Base-by-base conservation (phyloP, 2,888 invertebrate genomes). In the Scaptomyza flava region DNA sequence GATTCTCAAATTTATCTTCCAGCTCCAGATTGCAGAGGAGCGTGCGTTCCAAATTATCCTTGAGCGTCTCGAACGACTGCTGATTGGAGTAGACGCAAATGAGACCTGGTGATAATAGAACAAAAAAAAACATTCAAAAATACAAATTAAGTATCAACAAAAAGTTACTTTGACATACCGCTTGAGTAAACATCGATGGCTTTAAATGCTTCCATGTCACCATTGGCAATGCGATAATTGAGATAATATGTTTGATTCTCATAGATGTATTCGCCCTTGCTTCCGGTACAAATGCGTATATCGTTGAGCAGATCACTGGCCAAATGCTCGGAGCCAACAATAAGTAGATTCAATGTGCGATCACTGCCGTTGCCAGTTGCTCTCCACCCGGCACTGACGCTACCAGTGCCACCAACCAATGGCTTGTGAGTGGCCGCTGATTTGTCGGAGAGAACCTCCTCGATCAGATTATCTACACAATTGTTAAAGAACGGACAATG, bases 71-170 rank as follows among this genome's bases (percentile, higher is more conserved):
- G 89, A 98, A 96, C 0, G 98, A 96, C 87, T 97, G 96, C 81
- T 96, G 96, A 88, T 98, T 97, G 87, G 97, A 96, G 92, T 96
- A 99, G 23, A 97, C 96, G 92, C 97, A 97, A 92, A 96, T 96
- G 85, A 96, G 94, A 54, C 96, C 95, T 96, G 33, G 11, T 12
- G n/a, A 12, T 0, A 0, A 2, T 1, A 45, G 8, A 23, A 17
- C 17, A 17, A 3, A 34, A 9, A 53, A 36, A 12, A 9, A 4
- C 12, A 4, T 11, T 27, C 2, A 38, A 48, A 9, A 3, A 36
- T n/a, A 27, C 11, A 23, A 17, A 17, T 23, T 1, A 4, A 51
- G 14, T 12, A 27, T 27, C 1, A 17, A 1, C 1, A 38, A 14
- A 17, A 33, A 27, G 6, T 8, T 5, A 5, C 0, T 1, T 17